Conservation (phyloP, 2,797 vertebrate species). For the Agapornis canus region DNA sequence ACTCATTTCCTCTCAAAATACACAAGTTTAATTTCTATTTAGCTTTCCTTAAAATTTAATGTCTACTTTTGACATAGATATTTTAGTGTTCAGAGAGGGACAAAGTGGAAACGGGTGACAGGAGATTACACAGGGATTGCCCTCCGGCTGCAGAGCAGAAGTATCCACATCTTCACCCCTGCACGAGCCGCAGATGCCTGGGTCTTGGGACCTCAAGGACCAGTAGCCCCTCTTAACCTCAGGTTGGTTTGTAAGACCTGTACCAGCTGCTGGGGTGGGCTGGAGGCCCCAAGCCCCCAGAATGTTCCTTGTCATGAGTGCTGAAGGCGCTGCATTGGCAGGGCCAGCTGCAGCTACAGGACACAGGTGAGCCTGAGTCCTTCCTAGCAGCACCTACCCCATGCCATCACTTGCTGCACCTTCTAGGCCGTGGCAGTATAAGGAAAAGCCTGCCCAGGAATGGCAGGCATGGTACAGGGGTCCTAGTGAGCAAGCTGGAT, state of each 20-base stretch:
- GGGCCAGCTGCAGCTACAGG: not conserved
- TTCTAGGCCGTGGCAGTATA: not conserved
- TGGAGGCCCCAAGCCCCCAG: not conserved
- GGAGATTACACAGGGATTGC: not conserved
- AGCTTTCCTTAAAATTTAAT: slow-evolving; percentile 48
- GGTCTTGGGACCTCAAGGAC: not conserved
- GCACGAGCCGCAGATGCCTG: accelerated
- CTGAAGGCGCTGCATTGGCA: not conserved
- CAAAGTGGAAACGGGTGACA: not conserved
- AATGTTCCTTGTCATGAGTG: not conserved
- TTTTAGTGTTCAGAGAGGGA: not conserved
- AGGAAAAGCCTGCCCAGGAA: not conserved
- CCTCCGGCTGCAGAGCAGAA: not conserved
- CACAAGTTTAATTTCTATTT: slow-evolving; percentile 59
- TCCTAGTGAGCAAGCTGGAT: no score
- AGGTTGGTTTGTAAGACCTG: not conserved
- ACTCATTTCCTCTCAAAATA: slow-evolving; percentile 65
- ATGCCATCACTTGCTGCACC: not conserved
- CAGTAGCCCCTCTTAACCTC: not conserved
- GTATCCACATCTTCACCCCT: not conserved
- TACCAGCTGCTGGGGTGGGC: not conserved
- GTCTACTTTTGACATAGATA: slow-evolving; percentile 50
- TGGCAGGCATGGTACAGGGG: not conserved
- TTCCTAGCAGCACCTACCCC: not conserved
- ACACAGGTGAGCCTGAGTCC: not conserved